phyloP scores from a whole-genome alignment of 2,113 vertebrate species.

The Amazona guildingii region DNA sequence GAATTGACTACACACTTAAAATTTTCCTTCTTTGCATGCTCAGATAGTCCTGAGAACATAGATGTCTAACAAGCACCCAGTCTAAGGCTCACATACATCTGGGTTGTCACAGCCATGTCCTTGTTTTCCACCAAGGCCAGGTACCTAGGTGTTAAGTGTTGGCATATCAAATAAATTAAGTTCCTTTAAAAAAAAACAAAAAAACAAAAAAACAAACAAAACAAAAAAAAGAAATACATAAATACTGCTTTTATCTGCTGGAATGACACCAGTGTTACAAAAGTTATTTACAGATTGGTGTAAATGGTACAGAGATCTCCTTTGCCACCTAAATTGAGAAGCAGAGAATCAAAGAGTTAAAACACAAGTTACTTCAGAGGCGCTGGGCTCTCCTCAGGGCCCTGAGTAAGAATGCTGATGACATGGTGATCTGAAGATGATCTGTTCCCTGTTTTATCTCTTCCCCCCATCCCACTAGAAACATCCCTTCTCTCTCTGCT shows the following conservation, averaged over 20 bases:
- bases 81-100: neutral
- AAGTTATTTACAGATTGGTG: neutral
- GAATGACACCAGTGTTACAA: neutral
- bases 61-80: neutral
- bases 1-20: neutral
- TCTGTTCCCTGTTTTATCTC: neutral
- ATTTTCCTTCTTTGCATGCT: neutral
- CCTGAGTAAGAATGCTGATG: neutral
- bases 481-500: neutral
- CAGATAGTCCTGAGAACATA: neutral
- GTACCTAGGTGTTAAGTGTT: neutral
- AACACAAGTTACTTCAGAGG: neutral
- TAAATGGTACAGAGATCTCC: neutral
- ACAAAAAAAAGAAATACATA: neutral
- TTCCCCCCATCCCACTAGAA: neutral
- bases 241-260: slow-evolving; percentile 1
- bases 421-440: neutral
- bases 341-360: neutral
- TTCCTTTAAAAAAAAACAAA: neutral
- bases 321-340: neutral
- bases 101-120: neutral
- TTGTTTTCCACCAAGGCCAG: neutral
- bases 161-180: neutral
- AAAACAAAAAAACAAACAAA: too few relatives aligned
- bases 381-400: neutral